Conservation (phyloP, 2,888 invertebrate genomes). For the Drosophila austrosaltans region DNA sequence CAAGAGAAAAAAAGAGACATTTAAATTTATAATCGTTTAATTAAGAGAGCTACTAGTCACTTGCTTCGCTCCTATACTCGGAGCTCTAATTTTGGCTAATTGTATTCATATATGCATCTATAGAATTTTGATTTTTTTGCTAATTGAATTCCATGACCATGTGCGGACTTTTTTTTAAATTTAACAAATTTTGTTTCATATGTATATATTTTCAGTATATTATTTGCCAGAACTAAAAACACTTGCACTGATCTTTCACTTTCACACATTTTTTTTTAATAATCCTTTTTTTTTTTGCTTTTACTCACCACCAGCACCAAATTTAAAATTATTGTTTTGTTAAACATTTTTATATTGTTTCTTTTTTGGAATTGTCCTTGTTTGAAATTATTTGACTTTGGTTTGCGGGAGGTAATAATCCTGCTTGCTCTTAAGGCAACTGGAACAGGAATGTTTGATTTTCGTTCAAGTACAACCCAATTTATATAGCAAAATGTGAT, state of each 20-base stretch:
- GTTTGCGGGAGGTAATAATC: constrained; percentile 52
- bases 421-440: constrained; percentile 77
- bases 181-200: no score
- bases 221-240: constrained; percentile 8
- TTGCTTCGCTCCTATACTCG: no score
- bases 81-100: constrained; percentile 1
- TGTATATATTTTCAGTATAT: neutral
- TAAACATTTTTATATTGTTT: constrained; percentile 64
- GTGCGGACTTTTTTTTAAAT: constrained; percentile 1
- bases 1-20: neutral
- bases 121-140: neutral
- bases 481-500: constrained; percentile 74
- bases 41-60: no score
- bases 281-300: neutral
- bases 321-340: constrained; percentile 64
- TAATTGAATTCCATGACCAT: constrained; percentile 30
- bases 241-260: constrained; percentile 21
- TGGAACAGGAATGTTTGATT: constrained; percentile 82
- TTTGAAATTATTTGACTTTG: constrained; percentile 53
- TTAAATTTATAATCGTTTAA: neutral
- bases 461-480: constrained; percentile 64
- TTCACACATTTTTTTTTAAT: constrained; percentile 16
- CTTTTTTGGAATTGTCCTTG: constrained; percentile 29
- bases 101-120: no score
- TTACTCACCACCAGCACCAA: constrained; percentile 78